A percentile compares a stretch with the other conserved stretches of the same genome.
phyloP scores from a whole-genome alignment of 2,888 invertebrate species.

The Catocala nupta region DNA sequence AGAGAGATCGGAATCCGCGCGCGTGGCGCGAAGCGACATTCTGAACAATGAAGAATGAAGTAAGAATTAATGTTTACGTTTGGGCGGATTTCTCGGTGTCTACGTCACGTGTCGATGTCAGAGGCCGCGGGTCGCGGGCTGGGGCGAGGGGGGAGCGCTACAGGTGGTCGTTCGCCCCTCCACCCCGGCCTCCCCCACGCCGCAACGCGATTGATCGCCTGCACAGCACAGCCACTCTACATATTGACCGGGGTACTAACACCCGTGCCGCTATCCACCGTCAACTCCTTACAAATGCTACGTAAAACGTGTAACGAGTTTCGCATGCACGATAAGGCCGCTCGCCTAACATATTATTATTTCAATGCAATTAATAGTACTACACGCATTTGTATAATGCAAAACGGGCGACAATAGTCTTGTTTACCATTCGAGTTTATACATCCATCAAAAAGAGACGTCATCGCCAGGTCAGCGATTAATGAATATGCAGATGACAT shows the following conservation, averaged over 20 bases:
- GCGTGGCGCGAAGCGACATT: conserved; percentile 80
- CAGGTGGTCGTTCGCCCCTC: conserved; percentile 76
- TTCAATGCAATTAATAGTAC: conserved; percentile 10
- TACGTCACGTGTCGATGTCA: conserved; percentile 85
- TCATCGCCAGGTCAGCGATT: conserved; percentile 63
- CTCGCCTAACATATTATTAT: conserved; percentile 22
- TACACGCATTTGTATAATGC: conserved; percentile 20
- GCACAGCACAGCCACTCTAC: conserved; percentile 84
- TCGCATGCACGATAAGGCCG: conserved; percentile 37
- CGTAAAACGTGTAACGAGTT: conserved; percentile 63
- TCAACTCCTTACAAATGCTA: conserved; percentile 73
- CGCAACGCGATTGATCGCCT: conserved; percentile 84
- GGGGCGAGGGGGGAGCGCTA: conserved; percentile 64
- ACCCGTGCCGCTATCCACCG: conserved; percentile 79
- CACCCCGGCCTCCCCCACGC: conserved; percentile 55
- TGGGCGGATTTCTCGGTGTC: conserved; percentile 85
- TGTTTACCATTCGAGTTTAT: conserved; percentile 39
- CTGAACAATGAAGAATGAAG: conserved; percentile 86
- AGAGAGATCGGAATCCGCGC: conserved; percentile 77
- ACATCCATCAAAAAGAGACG: conserved; percentile 45
- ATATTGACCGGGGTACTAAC: conserved; percentile 85
- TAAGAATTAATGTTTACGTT: conserved; percentile 87
- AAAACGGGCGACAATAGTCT: conserved; percentile 20
- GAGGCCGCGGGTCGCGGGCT: conserved; percentile 49
- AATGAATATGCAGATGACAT: conserved; percentile 79